Evolutionary conservation across 2,888 invertebrate species (phyloP), one percentile per base, ranked within the genome.

Genomic region (Cinara cedri): DNA sequence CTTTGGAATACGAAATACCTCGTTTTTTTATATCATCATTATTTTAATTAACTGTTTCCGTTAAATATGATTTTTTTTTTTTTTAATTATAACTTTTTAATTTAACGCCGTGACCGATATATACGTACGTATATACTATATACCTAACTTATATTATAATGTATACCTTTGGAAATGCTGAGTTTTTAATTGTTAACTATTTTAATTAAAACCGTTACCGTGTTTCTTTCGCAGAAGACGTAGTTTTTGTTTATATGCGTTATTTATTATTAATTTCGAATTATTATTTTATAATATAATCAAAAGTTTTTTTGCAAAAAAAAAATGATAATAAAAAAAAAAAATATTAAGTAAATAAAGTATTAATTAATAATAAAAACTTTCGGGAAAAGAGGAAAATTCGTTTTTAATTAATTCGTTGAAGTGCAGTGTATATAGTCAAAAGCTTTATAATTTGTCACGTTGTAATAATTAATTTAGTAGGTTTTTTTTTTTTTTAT

Each of bases 341-440:
- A 34, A 62, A 62, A 74, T 62, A 51, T 42, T 42, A 8, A 51
- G 63, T 63, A 42, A 42, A 74, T 74, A 42, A 63, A 74, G 19
- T 62, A 74, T 63, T 60, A 72, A 60, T 74, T 51, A 74, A 21
- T 49, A 54, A 63, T 19, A 34, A 72, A 62, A 72, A 60, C n/a
- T 49, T 63, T 63, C 13, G 0, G n/a, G 21, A 42, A 21, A 63
- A 34, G 13, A 16, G 51, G n/a, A 16, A 74, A 63, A 74, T 63
- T 8, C 34, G 51, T 74, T 51, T 51, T 51, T 62, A 51, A 74
- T 63, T 51, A 63, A 54, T 74, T 74, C 21, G 63, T 63, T 16
- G 16, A 42, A 34, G 63, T 34, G 6, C 6, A 34, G 6, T n/a
- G n/a, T n/a, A n/a, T n/a, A n/a, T 54, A 42, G 11, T 74, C 24